Evolutionary conservation across 2,113 vertebrate genomes (phyloP).

Genomic region (Argyrosomus japonicus): DNA sequence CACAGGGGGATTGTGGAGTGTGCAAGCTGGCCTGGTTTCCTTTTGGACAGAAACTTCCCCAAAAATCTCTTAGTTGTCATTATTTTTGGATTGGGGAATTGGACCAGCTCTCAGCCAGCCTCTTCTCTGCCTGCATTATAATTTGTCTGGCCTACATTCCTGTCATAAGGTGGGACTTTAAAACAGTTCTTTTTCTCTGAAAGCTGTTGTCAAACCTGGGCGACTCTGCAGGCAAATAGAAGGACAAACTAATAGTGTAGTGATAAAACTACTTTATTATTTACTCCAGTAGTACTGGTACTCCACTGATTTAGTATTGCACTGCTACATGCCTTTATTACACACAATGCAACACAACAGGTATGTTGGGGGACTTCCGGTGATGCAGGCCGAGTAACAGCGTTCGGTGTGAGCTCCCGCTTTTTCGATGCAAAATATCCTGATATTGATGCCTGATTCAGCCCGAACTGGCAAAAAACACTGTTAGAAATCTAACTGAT

Average conservation of each 20-base stretch:
- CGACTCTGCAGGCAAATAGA: not conserved
- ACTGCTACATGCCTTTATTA: too few species aligned
- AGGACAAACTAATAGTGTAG: not conserved
- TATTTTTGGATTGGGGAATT: constrained; percentile 61
- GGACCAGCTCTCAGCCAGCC: constrained; percentile 29
- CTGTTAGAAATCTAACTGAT: too few species aligned
- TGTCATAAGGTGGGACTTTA: constrained; percentile 26
- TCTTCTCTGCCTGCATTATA: constrained; percentile 43
- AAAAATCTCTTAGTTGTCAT: constrained; percentile 64
- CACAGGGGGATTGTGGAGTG: constrained; percentile 64
- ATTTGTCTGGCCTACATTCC: constrained; percentile 61
- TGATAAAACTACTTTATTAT: too few species aligned
- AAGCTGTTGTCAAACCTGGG: constrained; percentile 2
- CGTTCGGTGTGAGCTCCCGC: too few species aligned
- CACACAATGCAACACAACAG: too few species aligned
- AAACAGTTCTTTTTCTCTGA: constrained; percentile 20
- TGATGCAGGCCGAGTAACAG: too few species aligned
- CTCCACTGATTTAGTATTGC: too few species aligned
- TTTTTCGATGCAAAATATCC: too few species aligned
- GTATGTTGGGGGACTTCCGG: too few species aligned
- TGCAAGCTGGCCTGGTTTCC: constrained; percentile 61
- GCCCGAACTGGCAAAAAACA: too few species aligned
- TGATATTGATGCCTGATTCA: too few species aligned
- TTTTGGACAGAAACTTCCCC: constrained; percentile 53
- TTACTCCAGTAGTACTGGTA: too few species aligned